Base-by-base conservation (phyloP, 2,797 vertebrate genomes). In the Hydrolagus colliei region DNA sequence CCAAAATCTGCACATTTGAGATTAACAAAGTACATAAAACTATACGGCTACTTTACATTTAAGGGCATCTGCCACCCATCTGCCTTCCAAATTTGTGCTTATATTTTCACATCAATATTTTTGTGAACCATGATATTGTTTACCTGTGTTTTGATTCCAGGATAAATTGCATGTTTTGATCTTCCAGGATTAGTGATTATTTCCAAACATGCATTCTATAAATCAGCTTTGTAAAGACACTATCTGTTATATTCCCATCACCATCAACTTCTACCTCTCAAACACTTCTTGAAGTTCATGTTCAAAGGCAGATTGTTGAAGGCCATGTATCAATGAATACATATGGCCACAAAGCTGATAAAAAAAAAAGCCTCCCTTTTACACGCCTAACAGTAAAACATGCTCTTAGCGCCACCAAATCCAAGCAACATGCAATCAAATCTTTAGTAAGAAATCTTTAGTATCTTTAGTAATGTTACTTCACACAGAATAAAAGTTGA, bases 61-160 rank as follows among this genome's bases (percentile, higher is more conserved):
- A 52, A 52, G 41, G 2, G 41, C 1, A 52, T 52, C 6, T 52
- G 41, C 41, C 41, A 52, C 2, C 41, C 41, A 52, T 52, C 41
- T 52, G 41, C 41, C 41, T 52, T 52, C 41, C 6, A 6, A 52
- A 52, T 52, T 52, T 52, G 41, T 52, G 41, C 41, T 52, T 52
- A 52, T 52, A 52, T 52, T 52, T 52, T 52, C 41, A 52, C 6
- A 52, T 52, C 41, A 52, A 52, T 52, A 6, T 52, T 52, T 52
- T 52, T 52, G 41, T 52, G 41, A 52, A 52, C 41, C 3, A 52
- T 52, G 41, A 52, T 41, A 35, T 79, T 67, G 35, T 84, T 84
- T 84, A 84, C 79, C 79, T 84, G 65, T 67, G 35, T 18, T 14
- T 71, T 84, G 27, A 35, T 68, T 84, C 79, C 79, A 84, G 68